Evolutionary conservation across 2,888 invertebrate species (phyloP), one percentile per base, ranked within the genome.

Genomic region (Timema podura): DNA sequence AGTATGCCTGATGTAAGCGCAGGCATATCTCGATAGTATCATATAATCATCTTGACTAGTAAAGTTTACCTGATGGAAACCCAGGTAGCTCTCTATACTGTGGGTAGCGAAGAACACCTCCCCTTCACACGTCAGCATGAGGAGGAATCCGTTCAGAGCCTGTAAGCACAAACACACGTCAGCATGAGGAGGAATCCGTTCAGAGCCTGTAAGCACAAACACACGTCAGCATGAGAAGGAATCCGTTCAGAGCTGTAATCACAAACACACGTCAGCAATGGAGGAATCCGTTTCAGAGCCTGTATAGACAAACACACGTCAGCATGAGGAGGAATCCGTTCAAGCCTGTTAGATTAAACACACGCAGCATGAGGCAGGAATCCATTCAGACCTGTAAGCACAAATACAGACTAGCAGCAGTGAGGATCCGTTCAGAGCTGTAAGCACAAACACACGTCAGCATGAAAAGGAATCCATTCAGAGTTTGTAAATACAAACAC

Each of bases 21-120:
- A n/a, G n/a, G n/a, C n/a, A n/a, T n/a, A n/a, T n/a, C n/a, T n/a
- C n/a, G n/a, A n/a, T n/a, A n/a, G n/a, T n/a, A n/a, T n/a, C n/a
- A n/a, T n/a, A n/a, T n/a, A n/a, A 49, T 11, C 10, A 49, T 49
- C 11, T 10, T 11, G 10, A 10, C 10, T 10, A 16, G 15, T 71
- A 69, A 73, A 71, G 81, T 85, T 85, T 85, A 98, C 98, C 92
- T 99, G 99, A 87, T 99, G 98, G 87, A 99, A 99, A 83, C 99
- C 99, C 80, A 99, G 88, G 85, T 98, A 99, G 82, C 95, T 97
- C 86, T 99, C 99, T 82, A 99, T 98, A 83, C 97, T 98, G 86
- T 98, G 95, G 74, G 98, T 98, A 72, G 98, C 98, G 85, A 98
- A 99, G 88, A 99, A 99, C 67, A 99, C 98, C 83, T 99, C 99